A percentile compares a stretch with the other conserved stretches of the same genome.
Evolutionary conservation across 2,888 invertebrate genomes (phyloP).

Genomic region (Leptopilina syphax): DNA sequence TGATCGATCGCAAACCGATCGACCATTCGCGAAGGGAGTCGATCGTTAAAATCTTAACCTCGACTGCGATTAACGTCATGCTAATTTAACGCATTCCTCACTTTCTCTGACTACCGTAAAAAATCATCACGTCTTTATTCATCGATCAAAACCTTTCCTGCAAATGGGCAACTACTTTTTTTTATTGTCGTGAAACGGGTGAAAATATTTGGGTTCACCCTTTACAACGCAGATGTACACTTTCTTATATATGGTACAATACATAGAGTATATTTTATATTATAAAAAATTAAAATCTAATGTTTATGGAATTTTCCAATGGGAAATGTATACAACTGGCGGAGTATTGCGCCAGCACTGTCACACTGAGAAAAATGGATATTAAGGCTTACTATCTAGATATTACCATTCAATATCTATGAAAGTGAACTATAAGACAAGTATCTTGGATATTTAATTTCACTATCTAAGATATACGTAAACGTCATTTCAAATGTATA

Average conservation of each 20-base stretch:
- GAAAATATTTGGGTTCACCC: background rate
- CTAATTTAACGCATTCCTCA: conserved; percentile 39
- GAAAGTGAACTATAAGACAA: too few relatives aligned
- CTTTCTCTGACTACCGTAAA: conserved; percentile 38
- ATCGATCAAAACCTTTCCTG: conserved; percentile 32
- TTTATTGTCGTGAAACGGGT: conserved; percentile 11
- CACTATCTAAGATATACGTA: too few relatives aligned
- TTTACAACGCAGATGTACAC: conserved; percentile 8
- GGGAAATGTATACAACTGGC: too few relatives aligned
- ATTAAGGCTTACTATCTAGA: too few relatives aligned
- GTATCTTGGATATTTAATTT: too few relatives aligned
- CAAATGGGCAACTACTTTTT: background rate
- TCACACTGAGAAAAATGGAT: too few relatives aligned
- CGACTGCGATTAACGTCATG: conserved; percentile 16
- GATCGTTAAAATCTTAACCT: conserved; percentile 33
- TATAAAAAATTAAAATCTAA: too few relatives aligned
- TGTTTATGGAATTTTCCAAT: too few relatives aligned
- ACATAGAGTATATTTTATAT: too few relatives aligned
- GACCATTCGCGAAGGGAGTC: conserved; percentile 28
- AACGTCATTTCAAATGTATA: too few relatives aligned
- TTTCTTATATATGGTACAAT: background rate
- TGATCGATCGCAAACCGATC: conserved; percentile 53
- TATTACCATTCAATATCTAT: too few relatives aligned
- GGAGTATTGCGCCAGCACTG: too few relatives aligned
- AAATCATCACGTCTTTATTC: conserved; percentile 40